Evolutionary conservation across 2,888 invertebrate genomes (phyloP).

Genomic region (Autographa pulchrina): DNA sequence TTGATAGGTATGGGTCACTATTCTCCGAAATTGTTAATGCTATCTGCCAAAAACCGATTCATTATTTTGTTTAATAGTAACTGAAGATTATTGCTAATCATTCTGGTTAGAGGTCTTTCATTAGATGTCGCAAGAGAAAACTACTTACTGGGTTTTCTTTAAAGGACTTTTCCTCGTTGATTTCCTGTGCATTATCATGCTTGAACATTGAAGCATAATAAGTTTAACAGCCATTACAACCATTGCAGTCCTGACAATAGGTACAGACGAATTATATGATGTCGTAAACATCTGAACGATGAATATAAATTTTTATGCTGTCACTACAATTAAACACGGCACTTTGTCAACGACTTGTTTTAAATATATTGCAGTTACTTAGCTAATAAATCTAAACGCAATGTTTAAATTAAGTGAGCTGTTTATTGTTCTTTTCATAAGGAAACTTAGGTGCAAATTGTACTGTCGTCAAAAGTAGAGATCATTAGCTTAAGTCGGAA

Average conservation of each 20-base stretch:
- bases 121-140: not conserved
- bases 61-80: too few species aligned
- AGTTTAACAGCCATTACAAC: conserved; percentile 35
- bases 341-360: conserved; percentile 44
- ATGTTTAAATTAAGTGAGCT: conserved; percentile 32
- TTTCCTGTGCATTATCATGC: not conserved
- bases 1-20: too few species aligned
- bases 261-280: conserved; percentile 43
- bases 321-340: conserved; percentile 52
- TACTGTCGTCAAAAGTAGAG: not conserved
- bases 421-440: conserved; percentile 32
- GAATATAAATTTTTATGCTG: conserved; percentile 54
- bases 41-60: too few species aligned
- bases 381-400: conserved; percentile 49
- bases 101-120: not conserved
- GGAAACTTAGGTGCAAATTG: not conserved
- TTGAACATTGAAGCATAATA: not conserved
- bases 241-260: conserved; percentile 43
- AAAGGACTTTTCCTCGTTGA: not conserved
- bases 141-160: too few species aligned
- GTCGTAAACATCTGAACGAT: conserved; percentile 41
- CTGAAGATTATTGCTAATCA: too few species aligned
- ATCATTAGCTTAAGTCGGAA: not conserved
- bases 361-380: conserved; percentile 47
- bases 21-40: too few species aligned